These are phyloP conservation scores for Diaprepes abbreviatus DNA, from an alignment of 2,888 invertebrate genomes.

Conservation along the genomic window DNA sequence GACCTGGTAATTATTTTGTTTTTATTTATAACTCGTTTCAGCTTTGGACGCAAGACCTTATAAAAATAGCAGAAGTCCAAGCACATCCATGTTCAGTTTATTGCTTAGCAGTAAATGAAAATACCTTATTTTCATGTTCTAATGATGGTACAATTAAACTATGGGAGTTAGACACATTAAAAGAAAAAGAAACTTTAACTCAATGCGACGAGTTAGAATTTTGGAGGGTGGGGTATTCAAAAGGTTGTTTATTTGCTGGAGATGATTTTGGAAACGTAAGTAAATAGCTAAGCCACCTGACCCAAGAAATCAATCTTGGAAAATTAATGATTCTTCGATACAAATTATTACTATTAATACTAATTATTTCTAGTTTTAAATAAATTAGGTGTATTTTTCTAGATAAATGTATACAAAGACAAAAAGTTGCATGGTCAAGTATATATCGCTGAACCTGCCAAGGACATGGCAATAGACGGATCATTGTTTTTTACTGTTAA, in stretches of 20 bases:
- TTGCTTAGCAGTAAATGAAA: constrained; percentile 71
- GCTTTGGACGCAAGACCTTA: constrained; percentile 69
- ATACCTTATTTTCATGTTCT: constrained; percentile 74
- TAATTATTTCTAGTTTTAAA: too few species aligned
- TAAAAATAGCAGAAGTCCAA: constrained; percentile 65
- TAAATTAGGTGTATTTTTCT: background rate
- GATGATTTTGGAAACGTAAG: constrained; percentile 76
- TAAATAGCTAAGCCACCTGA: too few species aligned
- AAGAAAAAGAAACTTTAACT: constrained; percentile 60
- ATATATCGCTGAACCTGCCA: constrained; percentile 72
- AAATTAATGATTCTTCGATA: too few species aligned
- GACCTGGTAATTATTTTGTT: too few species aligned
- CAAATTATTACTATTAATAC: too few species aligned
- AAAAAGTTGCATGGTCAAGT: constrained; percentile 67
- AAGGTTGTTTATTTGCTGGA: constrained; percentile 71
- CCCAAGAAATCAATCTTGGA: too few species aligned
- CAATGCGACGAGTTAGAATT: constrained; percentile 66
- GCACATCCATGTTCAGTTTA: constrained; percentile 76
- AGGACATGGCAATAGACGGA: constrained; percentile 71
- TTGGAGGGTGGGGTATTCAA: constrained; percentile 64
- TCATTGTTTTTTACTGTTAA: constrained; percentile 74
- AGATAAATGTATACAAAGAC: constrained; percentile 73
- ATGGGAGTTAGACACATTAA: constrained; percentile 70
- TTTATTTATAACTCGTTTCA: too few species aligned
- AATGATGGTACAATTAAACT: constrained; percentile 75